A percentile compares a stretch with the other conserved stretches of the same genome.
Conservation (phyloP, 1,140 invertebrate genomes). For the Hyles vespertilio region DNA sequence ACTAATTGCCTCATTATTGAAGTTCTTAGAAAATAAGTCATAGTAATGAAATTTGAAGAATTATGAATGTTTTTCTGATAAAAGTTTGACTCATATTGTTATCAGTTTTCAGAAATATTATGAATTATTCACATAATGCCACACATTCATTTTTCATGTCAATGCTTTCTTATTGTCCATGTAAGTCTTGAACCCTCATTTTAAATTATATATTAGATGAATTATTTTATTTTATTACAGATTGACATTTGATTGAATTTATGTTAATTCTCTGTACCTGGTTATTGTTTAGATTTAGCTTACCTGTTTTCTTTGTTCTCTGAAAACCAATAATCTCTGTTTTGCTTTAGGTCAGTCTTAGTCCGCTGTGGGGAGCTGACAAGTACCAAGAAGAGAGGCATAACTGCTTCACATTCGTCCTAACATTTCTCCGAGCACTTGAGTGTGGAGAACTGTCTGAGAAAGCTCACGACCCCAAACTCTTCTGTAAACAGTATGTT, state of each 20-base stretch:
- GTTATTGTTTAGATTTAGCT: not conserved
- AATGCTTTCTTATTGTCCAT: too few relatives aligned
- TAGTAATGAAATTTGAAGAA: not conserved
- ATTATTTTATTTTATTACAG: too few relatives aligned
- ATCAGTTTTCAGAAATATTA: not conserved
- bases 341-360: constrained; percentile 74
- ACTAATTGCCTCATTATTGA: too few relatives aligned
- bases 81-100: not conserved
- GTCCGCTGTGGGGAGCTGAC: constrained; percentile 80
- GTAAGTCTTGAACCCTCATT: too few relatives aligned
- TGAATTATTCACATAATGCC: too few relatives aligned
- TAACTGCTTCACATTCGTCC: constrained; percentile 89
- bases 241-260: not conserved
- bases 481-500: constrained; percentile 86
- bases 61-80: not conserved
- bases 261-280: not conserved
- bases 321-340: not conserved
- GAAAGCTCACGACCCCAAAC: constrained; percentile 78
- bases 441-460: constrained; percentile 79
- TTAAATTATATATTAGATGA: too few relatives aligned
- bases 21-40: too few relatives aligned
- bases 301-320: not conserved
- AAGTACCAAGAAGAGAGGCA: constrained; percentile 83
- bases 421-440: constrained; percentile 82
- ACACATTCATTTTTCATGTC: too few relatives aligned